Evolutionary conservation across 2,888 invertebrate genomes (phyloP).

Genomic region (Folsomia manolachei): DNA sequence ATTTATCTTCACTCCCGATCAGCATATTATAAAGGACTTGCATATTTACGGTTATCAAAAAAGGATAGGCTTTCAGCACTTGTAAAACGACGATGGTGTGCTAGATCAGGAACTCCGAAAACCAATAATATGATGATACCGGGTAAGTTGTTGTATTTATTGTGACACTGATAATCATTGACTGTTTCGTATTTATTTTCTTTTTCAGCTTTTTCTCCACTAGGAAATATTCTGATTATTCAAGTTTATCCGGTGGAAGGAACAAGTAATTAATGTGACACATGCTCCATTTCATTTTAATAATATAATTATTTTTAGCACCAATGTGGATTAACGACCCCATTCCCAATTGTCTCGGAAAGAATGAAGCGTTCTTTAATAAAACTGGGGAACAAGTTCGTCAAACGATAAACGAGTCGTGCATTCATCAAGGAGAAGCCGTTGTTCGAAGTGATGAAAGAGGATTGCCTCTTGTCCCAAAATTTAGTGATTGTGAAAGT

Average conservation of each 20-base stretch:
- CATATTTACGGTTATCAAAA: background rate
- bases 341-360: background rate
- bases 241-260: constrained; percentile 36
- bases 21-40: constrained; percentile 19
- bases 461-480: background rate
- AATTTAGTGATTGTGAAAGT: background rate
- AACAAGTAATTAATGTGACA: constrained; percentile 11
- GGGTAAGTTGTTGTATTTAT: too few relatives aligned
- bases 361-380: background rate
- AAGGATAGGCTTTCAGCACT: constrained; percentile 22
- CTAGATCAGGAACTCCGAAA: constrained; percentile 22
- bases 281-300: too few relatives aligned
- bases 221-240: constrained; percentile 30
- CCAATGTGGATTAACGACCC: too few relatives aligned
- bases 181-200: too few relatives aligned
- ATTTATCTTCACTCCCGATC: constrained; percentile 29
- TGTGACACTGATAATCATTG: too few relatives aligned
- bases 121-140: constrained; percentile 25
- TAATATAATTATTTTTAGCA: background rate
- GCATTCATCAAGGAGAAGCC: constrained; percentile 9
- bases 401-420: constrained; percentile 21
- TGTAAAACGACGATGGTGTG: constrained; percentile 37
- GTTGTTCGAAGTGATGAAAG: background rate
- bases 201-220: constrained; percentile 19
- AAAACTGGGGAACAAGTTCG: background rate